These are phyloP conservation scores for Drosophila watanabei DNA, from an alignment of 1,140 invertebrate genomes.

Conservation along the genomic window DNA sequence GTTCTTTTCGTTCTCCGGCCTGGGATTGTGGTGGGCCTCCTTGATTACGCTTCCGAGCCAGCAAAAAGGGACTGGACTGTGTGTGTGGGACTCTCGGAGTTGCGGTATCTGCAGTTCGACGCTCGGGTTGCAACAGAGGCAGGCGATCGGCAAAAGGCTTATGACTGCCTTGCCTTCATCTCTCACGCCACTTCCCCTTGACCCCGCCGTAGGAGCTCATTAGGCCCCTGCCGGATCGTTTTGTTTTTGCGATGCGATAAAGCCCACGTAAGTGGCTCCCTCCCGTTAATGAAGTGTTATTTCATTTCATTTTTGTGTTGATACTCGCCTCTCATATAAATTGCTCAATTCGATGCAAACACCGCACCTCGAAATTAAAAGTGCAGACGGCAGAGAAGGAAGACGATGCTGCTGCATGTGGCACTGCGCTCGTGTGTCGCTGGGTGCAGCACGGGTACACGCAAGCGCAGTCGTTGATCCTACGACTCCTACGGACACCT, in stretches of 20 bases:
- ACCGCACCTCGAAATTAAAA: slow-evolving; percentile 66
- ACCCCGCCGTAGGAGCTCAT: slow-evolving; percentile 58
- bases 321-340: slow-evolving; percentile 54
- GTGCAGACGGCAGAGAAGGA: slow-evolving; percentile 3
- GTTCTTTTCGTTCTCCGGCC: slow-evolving; percentile 23
- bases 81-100: slow-evolving; percentile 22
- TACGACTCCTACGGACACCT: slow-evolving; percentile 40
- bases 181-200: slow-evolving; percentile 50
- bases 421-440: slow-evolving; percentile 4
- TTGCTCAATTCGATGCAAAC: slow-evolving; percentile 75
- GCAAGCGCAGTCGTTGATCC: slow-evolving; percentile 42
- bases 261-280: slow-evolving; percentile 54
- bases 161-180: slow-evolving; percentile 57
- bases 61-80: slow-evolving; percentile 13
- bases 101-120: not conserved
- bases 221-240: slow-evolving; percentile 64
- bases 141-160: slow-evolving; percentile 42
- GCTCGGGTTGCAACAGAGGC: slow-evolving; percentile 24
- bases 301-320: slow-evolving; percentile 58
- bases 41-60: slow-evolving; percentile 45
- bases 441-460: slow-evolving; percentile 51
- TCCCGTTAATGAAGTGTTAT: slow-evolving; percentile 74
- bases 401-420: slow-evolving; percentile 34
- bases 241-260: slow-evolving; percentile 60
- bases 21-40: slow-evolving; percentile 26